Conservation (phyloP, 2,888 invertebrate genomes). For the Aphelenchoides bicaudatus region DNA sequence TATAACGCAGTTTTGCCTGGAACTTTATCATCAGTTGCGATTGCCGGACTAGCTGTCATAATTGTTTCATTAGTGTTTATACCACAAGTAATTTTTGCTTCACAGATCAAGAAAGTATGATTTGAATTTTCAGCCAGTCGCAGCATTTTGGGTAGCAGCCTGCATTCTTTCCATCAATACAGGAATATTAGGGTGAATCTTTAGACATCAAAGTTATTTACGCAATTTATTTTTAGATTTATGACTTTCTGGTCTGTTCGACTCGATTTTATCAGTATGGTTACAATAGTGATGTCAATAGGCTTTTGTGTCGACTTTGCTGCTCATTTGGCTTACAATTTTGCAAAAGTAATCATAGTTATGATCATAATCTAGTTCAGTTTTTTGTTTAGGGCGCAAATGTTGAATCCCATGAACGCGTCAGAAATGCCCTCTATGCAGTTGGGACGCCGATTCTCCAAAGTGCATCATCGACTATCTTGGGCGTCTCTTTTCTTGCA, state of each 20-base stretch:
- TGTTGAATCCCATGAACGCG: constrained; percentile 67
- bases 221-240: constrained; percentile 83
- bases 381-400: constrained; percentile 39
- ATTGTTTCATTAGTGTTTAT: constrained; percentile 92
- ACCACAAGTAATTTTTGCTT: too few relatives aligned
- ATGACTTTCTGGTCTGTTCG: constrained; percentile 93
- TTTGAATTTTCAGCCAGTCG: constrained; percentile 81
- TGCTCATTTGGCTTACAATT: constrained; percentile 81
- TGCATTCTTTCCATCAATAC: constrained; percentile 88
- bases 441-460: constrained; percentile 85
- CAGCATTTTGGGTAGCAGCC: constrained; percentile 89
- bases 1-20: constrained; percentile 59
- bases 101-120: too few relatives aligned
- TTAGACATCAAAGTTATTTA: too few relatives aligned
- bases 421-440: constrained; percentile 80
- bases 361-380: not conserved
- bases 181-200: too few relatives aligned
- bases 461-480: constrained; percentile 82
- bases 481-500: constrained; percentile 80
- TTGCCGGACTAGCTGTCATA: constrained; percentile 74
- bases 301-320: constrained; percentile 90
- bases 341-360: constrained; percentile 42
- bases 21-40: constrained; percentile 71
- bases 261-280: constrained; percentile 79
- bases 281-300: constrained; percentile 88